Percentiles rank a stretch among this genome's conserved stretches.
phyloP scores from a whole-genome alignment of 2,888 invertebrate genomes.

The Pyrrhia umbra region DNA sequence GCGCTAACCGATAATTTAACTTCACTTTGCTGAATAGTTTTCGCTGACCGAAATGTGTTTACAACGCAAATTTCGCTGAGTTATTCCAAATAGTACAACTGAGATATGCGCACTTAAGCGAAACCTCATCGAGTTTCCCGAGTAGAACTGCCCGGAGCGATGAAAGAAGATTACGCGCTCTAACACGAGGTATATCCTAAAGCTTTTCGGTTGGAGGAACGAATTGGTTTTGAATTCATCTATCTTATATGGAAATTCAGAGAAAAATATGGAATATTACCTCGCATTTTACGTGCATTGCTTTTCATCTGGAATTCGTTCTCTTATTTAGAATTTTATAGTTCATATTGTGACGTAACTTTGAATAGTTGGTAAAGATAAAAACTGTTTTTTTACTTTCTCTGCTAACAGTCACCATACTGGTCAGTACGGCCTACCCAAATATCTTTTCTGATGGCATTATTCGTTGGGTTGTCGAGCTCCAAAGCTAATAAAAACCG shows the following conservation, averaged over 20 bases:
- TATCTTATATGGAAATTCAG: conserved; percentile 60
- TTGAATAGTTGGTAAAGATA: background rate
- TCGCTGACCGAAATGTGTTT: conserved; percentile 36
- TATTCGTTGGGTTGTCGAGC: too few relatives aligned
- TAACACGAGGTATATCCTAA: conserved; percentile 65
- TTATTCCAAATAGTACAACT: conserved; percentile 37
- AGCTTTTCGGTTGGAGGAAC: conserved; percentile 67
- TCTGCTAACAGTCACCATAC: too few relatives aligned
- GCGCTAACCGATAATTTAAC: conserved; percentile 33
- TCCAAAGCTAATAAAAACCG: too few relatives aligned
- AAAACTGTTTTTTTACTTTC: background rate
- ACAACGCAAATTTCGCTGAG: conserved; percentile 22
- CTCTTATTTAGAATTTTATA: conserved; percentile 21
- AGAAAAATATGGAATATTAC: conserved; percentile 47
- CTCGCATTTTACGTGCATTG: conserved; percentile 23
- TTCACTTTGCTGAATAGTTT: conserved; percentile 34
- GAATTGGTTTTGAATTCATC: conserved; percentile 73
- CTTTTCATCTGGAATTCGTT: conserved; percentile 14
- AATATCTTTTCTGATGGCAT: too few relatives aligned
- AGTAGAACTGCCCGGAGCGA: conserved; percentile 55
- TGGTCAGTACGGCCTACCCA: too few relatives aligned
- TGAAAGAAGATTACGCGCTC: conserved; percentile 70
- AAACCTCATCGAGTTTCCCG: conserved; percentile 56
- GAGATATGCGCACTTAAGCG: conserved; percentile 24
- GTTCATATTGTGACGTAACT: background rate